phyloP scores from a whole-genome alignment of 2,797 vertebrate species.

The Halcyon chelicuti region DNA sequence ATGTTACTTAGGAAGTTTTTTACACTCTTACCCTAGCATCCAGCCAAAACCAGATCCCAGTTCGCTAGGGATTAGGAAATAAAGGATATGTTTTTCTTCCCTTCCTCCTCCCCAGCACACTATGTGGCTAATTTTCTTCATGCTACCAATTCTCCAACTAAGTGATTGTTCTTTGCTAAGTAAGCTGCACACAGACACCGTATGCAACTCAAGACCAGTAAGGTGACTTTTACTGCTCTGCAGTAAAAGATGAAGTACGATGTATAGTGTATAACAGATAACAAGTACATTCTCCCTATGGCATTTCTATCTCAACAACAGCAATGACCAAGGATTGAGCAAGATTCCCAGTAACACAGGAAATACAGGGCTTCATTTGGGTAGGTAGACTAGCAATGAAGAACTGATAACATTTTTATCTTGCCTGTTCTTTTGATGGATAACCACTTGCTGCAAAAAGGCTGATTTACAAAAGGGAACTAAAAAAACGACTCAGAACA shows the following conservation, averaged over 20 bases:
- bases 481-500: neutral
- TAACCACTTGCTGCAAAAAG: neutral
- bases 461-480: neutral
- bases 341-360: neutral
- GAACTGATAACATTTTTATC: neutral
- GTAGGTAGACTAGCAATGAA: neutral
- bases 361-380: neutral
- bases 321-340: neutral
- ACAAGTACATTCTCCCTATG: neutral
- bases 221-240: neutral
- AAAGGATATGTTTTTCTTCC: fast-evolving
- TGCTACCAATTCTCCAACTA: neutral
- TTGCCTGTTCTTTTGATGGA: neutral
- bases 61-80: neutral
- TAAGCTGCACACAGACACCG: neutral
- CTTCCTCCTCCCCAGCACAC: neutral
- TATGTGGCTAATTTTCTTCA: neutral
- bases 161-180: neutral
- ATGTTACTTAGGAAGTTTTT: neutral
- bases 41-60: neutral
- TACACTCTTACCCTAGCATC: neutral
- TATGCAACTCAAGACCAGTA: neutral
- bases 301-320: neutral
- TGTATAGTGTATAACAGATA: neutral
- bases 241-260: neutral